These are phyloP conservation scores for Hyposoter dolosus DNA, from an alignment of 2,888 invertebrate genomes.

Conservation along the genomic window DNA sequence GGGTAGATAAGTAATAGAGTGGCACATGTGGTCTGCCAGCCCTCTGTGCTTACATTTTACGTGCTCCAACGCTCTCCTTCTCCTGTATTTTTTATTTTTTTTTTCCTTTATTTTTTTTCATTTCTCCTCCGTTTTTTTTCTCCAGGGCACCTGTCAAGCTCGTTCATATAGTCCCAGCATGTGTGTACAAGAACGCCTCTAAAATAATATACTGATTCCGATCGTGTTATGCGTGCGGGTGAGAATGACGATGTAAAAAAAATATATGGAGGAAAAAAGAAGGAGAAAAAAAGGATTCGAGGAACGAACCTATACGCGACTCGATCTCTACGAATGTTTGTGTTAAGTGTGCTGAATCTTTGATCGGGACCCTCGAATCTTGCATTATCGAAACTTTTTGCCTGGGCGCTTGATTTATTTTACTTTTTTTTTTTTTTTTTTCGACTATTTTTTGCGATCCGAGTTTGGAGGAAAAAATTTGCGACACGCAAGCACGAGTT, in stretches of 20 bases:
- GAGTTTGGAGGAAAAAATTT: not conserved
- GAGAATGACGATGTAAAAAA: slow-evolving; percentile 74
- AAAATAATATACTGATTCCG: slow-evolving; percentile 81
- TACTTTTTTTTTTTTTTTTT: slow-evolving; percentile 3
- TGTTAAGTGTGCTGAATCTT: slow-evolving; percentile 56
- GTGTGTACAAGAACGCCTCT: slow-evolving; percentile 77
- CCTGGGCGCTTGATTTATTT: not conserved
- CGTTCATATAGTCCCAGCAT: slow-evolving; percentile 79
- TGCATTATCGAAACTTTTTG: slow-evolving; percentile 31
- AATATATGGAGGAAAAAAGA: slow-evolving; percentile 57
- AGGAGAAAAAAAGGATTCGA: slow-evolving; percentile 59
- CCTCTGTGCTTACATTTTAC: slow-evolving; percentile 82
- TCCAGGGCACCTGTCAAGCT: slow-evolving; percentile 83
- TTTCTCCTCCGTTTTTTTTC: slow-evolving; percentile 74
- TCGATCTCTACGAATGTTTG: slow-evolving; percentile 35
- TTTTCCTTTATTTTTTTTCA: slow-evolving; percentile 72
- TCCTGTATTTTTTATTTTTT: slow-evolving; percentile 60
- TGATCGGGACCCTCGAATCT: slow-evolving; percentile 37
- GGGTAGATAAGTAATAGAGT: slow-evolving; percentile 82
- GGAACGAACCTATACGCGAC: slow-evolving; percentile 26
- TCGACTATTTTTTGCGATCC: not conserved
- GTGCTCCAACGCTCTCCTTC: slow-evolving; percentile 70
- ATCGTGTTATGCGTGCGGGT: slow-evolving; percentile 80
- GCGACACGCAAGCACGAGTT: not conserved
- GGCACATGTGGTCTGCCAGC: slow-evolving; percentile 84